Evolutionary conservation across 2,888 invertebrate genomes (phyloP), one percentile per base, ranked within the genome.

Genomic region (Dryococelus australis): DNA sequence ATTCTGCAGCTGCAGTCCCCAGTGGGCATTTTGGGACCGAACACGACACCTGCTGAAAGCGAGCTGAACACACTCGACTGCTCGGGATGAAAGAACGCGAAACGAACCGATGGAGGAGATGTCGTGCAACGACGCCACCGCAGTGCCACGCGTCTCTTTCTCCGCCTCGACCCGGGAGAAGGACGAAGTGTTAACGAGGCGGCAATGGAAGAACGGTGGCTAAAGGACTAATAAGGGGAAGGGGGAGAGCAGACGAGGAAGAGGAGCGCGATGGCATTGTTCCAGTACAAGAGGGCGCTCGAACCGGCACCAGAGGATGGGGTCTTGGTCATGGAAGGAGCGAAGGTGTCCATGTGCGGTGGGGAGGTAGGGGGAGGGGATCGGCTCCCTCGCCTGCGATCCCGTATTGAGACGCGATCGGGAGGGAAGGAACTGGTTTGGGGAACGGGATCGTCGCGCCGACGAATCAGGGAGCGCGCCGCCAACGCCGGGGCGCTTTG

Each of bases 341-440:
- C 12, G 47, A 16, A 13, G 12, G 10, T 47, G 47, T 3, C 8
- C 47, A 47, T 47, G 47, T 35, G 47, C 8, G 47, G 47, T 47
- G 10, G 1, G 4, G 8, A 13, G 47, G 16, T 0, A 16, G 65
- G 65, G 65, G 8, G n/a, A 20, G 65, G 65, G 65, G 65, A 65
- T 47, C 47, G 35, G 47, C 47, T 47, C 47, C n/a, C 2, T 65
- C 51, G 65, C 65, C 24, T 0, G 65, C 65, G n/a, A 65, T 65
- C 16, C 65, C n/a, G 65, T n/a, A 65, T 20, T 20, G 65, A 65
- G 24, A 20, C 65, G 65, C 65, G 65, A n/a, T n/a, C 65, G n/a
- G 65, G 65, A 65, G 65, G 65, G 47, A 47, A 47, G 35, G 47
- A 65, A 65, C 65, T 65, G 65, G 65, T 65, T 65, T 65, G 65